Percentiles rank a stretch among this genome's conserved stretches.
These are phyloP conservation scores for Chondrilla cf. caribensis DNA, from an alignment of 37 sponge, comb jelly and placozoan species.

Conservation along the genomic window DNA sequence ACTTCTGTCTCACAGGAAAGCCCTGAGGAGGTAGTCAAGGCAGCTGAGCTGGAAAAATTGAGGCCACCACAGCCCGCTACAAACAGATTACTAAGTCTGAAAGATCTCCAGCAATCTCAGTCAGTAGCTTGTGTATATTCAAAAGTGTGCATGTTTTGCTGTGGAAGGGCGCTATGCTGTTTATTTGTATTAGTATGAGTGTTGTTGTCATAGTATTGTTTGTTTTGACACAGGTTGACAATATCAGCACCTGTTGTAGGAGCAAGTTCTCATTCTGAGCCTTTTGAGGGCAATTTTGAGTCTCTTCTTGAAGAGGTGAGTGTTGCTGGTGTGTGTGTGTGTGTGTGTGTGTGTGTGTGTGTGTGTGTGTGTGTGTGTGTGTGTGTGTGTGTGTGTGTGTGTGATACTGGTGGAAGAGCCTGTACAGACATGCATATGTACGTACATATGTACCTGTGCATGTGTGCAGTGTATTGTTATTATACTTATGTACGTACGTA, in stretches of 20 bases:
- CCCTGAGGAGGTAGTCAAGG: too few species aligned
- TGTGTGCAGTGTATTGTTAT: background rate
- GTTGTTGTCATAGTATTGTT: background rate
- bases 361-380: conserved; percentile 31
- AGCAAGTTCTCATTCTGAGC: background rate
- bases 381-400: conserved; percentile 38
- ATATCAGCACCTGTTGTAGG: background rate
- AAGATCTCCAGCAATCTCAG: too few species aligned
- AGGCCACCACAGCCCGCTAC: too few species aligned
- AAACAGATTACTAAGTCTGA: too few species aligned
- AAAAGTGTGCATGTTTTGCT: too few species aligned
- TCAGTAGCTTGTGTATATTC: too few species aligned
- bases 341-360: conserved; percentile 29
- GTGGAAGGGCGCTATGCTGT: too few species aligned
- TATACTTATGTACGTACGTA: background rate
- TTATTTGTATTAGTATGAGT: too few species aligned
- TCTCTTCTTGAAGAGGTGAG: background rate
- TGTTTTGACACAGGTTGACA: background rate
- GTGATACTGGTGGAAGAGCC: too few species aligned
- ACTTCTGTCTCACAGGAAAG: too few species aligned
- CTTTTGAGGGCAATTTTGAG: too few species aligned
- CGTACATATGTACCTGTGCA: background rate
- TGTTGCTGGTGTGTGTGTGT: conserved; percentile 5
- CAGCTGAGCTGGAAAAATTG: too few species aligned
- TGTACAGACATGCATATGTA: conserved; percentile 23